These are phyloP conservation scores for Leptopilina boulardi DNA, from an alignment of 1,140 invertebrate species.

Conservation along the genomic window DNA sequence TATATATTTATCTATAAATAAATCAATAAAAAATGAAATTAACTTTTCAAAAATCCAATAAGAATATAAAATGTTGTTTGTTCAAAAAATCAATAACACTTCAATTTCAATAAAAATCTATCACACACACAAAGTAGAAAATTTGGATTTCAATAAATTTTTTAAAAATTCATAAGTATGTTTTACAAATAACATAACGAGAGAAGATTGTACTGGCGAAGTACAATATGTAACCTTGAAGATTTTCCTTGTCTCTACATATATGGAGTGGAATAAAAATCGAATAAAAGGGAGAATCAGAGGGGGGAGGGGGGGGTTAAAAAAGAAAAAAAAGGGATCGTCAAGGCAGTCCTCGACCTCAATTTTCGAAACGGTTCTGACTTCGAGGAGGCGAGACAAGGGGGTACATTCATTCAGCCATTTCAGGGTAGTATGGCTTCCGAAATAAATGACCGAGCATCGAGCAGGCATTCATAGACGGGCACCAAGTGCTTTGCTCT, in stretches of 20 bases:
- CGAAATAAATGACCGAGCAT: slow-evolving; percentile 64
- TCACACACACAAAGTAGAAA: too few species aligned
- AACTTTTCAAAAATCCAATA: too few species aligned
- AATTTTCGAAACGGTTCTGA: slow-evolving; percentile 54
- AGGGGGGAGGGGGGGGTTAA: slow-evolving; percentile 21
- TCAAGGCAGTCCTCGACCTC: slow-evolving; percentile 56
- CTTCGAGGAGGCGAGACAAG: slow-evolving; percentile 44
- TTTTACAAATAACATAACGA: neutral
- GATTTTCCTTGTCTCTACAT: slow-evolving; percentile 18
- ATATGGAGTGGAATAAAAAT: slow-evolving; percentile 27
- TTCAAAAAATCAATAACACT: too few species aligned
- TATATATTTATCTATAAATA: too few species aligned
- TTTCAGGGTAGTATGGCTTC: slow-evolving; percentile 51
- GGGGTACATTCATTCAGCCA: slow-evolving; percentile 49
- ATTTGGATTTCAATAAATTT: neutral
- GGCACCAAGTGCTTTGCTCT: slow-evolving; percentile 56
- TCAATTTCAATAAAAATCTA: too few species aligned
- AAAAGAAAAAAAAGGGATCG: slow-evolving; percentile 39
- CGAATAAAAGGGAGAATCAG: slow-evolving; percentile 2
- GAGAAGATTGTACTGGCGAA: neutral
- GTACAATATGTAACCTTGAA: slow-evolving; percentile 22
- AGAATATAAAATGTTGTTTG: too few species aligned
- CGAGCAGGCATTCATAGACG: slow-evolving; percentile 62
- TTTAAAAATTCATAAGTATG: neutral
- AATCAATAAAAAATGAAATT: too few species aligned